phyloP scores from a whole-genome alignment of 2,888 invertebrate genomes.

The Thalpophila matura region DNA sequence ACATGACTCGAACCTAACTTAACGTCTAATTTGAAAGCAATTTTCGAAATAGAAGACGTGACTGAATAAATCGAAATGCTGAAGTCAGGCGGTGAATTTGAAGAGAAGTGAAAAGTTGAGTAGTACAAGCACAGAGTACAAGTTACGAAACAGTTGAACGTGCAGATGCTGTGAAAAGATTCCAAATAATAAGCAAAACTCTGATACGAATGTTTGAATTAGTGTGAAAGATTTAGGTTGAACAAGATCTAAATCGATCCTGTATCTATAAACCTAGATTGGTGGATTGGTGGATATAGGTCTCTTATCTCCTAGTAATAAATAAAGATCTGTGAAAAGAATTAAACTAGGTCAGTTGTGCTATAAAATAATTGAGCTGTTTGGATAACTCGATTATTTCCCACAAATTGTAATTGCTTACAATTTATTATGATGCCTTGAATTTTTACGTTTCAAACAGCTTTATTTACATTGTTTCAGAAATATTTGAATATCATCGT shows the following conservation, averaged over 20 bases:
- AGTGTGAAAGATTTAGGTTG: conserved; percentile 15
- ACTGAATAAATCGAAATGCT: conserved; percentile 68
- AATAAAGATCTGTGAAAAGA: conserved; percentile 17
- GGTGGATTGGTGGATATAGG: conserved; percentile 19
- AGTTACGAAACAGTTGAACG: conserved; percentile 24
- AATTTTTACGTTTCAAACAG: neutral
- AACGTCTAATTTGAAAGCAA: conserved; percentile 73
- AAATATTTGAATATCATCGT: too few relatives aligned
- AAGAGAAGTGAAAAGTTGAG: conserved; percentile 57
- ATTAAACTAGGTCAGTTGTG: conserved; percentile 36
- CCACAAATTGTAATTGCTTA: conserved; percentile 6
- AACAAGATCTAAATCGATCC: conserved; percentile 11
- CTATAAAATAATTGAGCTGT: conserved; percentile 29
- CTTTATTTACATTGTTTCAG: neutral
- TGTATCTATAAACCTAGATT: conserved; percentile 12
- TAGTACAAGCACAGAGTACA: conserved; percentile 7
- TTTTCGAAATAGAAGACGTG: conserved; percentile 76
- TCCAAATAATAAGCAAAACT: neutral
- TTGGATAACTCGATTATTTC: conserved; percentile 31
- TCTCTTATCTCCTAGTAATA: neutral
- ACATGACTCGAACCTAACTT: conserved; percentile 55
- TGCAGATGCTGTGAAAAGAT: neutral
- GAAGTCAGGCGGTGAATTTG: conserved; percentile 45
- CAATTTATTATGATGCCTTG: conserved; percentile 4
- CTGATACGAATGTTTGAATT: conserved; percentile 6